Conservation (phyloP, 2,113 vertebrate species). For the Vulpes ferrilata region DNA sequence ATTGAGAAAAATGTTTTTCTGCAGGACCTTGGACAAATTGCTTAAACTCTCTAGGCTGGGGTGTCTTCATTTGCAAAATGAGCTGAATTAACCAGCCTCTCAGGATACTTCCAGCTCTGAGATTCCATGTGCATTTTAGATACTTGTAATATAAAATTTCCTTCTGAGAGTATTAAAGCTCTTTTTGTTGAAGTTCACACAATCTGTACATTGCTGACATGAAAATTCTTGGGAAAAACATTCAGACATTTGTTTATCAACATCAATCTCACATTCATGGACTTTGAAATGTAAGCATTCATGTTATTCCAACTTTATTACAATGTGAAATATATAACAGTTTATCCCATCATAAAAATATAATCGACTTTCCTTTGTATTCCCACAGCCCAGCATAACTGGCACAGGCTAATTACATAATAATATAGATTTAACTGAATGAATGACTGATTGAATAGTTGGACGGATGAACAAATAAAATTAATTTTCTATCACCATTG, state of each 20-base stretch:
- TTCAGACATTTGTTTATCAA: constrained; percentile 58
- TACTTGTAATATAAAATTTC: constrained; percentile 43
- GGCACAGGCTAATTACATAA: not conserved
- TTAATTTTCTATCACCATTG: constrained; percentile 1
- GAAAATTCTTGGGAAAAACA: constrained; percentile 51
- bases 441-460: not conserved
- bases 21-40: not conserved
- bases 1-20: constrained; percentile 41
- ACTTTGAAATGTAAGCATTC: constrained; percentile 21
- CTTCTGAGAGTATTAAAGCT: constrained; percentile 46
- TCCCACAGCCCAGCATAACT: not conserved
- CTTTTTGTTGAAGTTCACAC: constrained; percentile 56
- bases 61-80: constrained; percentile 49
- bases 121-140: constrained; percentile 53
- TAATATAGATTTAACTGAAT: not conserved
- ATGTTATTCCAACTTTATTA: not conserved
- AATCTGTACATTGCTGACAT: constrained; percentile 65
- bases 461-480: not conserved
- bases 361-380: constrained; percentile 7
- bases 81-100: not conserved
- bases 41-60: constrained; percentile 3
- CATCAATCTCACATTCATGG: constrained; percentile 26
- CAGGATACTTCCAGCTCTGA: not conserved
- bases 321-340: constrained; percentile 49
- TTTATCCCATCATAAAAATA: not conserved